Evolutionary conservation across 2,797 vertebrate genomes (phyloP).

Genomic region (Rhyacichthys aspro): DNA sequence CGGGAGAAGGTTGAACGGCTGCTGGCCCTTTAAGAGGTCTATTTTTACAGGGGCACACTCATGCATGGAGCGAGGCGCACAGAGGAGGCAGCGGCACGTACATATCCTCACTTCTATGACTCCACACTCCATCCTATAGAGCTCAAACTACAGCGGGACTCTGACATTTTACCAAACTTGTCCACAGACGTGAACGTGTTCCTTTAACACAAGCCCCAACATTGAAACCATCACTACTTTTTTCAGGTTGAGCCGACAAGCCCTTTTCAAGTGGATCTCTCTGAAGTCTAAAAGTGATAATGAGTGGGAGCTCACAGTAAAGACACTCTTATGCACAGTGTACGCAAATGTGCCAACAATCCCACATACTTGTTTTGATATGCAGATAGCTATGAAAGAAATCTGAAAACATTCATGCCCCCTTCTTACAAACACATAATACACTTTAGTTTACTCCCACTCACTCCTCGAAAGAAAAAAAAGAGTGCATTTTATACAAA

Average conservation of each 20-base stretch:
- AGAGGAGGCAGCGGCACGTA: slow-evolving; percentile 67
- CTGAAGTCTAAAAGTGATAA: slow-evolving; percentile 70
- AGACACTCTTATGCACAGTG: slow-evolving; percentile 65
- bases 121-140: slow-evolving; percentile 60
- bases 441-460: slow-evolving; percentile 67
- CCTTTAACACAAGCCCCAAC: slow-evolving; percentile 13
- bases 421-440: slow-evolving; percentile 67
- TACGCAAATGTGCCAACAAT: slow-evolving; percentile 63
- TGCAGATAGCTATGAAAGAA: slow-evolving; percentile 70
- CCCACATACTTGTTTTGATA: slow-evolving; percentile 77
- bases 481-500: slow-evolving; percentile 50
- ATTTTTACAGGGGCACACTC: slow-evolving; percentile 83
- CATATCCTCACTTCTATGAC: slow-evolving; percentile 67
- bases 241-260: slow-evolving; percentile 15
- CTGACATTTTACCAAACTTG: slow-evolving; percentile 24
- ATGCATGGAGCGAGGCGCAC: slow-evolving; percentile 74
- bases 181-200: slow-evolving; percentile 22
- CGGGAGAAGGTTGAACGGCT: slow-evolving; percentile 68
- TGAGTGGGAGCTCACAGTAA: slow-evolving; percentile 68
- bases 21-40: slow-evolving; percentile 83
- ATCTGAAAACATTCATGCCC: slow-evolving; percentile 70
- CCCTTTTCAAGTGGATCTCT: slow-evolving; percentile 49
- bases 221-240: slow-evolving; percentile 41
- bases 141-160: slow-evolving; percentile 27
- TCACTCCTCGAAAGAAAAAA: slow-evolving; percentile 58